Base-by-base conservation (phyloP, 1,140 invertebrate species). In the Rhagoletis zephyria region DNA sequence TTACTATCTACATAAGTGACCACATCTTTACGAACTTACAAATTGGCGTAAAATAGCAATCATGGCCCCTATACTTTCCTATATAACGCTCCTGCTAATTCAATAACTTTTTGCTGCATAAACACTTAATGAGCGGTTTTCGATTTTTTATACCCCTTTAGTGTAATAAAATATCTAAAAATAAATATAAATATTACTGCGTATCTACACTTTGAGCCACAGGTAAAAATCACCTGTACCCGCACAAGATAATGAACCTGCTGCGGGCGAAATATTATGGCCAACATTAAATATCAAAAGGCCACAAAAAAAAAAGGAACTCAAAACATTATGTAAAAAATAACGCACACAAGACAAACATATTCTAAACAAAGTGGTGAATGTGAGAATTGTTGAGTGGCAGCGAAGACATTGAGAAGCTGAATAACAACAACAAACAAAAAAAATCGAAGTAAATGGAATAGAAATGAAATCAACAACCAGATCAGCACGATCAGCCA, bases 211-310 rank as follows among this genome's bases (percentile, higher is more conserved):
- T 63, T 63, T n/a, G 48, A 81, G 74, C 85, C 85, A 65, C 45
- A 70, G 64, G 86, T 70, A 51, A 87, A 88, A 88, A 91, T 89
- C 91, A 91, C 90, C 91, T 91, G 91, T 89, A 91, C 91, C 91
- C 89, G 91, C 90, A 91, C 91, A 91, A 91, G 90, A 89, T 89
- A 90, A 90, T 91, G 91, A 91, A 91, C 91, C 91, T 91, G 91
- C 85, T 85, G 85, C 60, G 85, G 85, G 85, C 85, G 51, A 85
- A 89, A 88, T 86, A 90, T 91, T 90, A 91, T 91, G 88, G 88
- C 89, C 90, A 90, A 91, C 91, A 91, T 91, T 91, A 91, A 90
- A 81, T 81, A 81, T 56, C 74, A 81, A 81, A 81, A 81, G 74
- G 74, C 74, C 74, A 81, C 0, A 12, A 12, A 56, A 56, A 19